phyloP scores from a whole-genome alignment of 1,140 invertebrate genomes.

The Anadara kagoshimensis region DNA sequence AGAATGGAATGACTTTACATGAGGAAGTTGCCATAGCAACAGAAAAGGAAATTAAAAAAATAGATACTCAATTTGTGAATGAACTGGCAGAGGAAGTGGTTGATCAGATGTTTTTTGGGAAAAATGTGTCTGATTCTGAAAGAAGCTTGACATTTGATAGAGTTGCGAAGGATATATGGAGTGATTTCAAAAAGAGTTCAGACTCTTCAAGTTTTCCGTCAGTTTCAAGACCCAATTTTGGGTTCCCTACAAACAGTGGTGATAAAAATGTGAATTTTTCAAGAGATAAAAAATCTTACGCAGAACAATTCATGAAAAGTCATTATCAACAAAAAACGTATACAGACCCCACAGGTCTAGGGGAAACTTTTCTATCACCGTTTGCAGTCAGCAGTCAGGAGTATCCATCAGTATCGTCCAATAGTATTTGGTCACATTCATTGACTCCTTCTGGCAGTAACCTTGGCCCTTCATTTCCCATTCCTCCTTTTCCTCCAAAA shows the following conservation, averaged over 20 bases:
- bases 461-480: not conserved
- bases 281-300: conserved; percentile 32
- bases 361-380: not conserved
- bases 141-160: conserved; percentile 26
- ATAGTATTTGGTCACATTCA: conserved; percentile 24
- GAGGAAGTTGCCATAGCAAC: conserved; percentile 23
- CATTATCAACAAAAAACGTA: conserved; percentile 42
- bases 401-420: conserved; percentile 3
- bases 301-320: conserved; percentile 50
- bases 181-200: conserved; percentile 33
- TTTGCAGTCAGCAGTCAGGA: not conserved
- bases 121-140: conserved; percentile 29
- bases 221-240: not conserved
- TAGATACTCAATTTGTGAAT: conserved; percentile 41
- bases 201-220: not conserved
- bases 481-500: conserved; percentile 10
- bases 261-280: conserved; percentile 21
- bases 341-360: conserved; percentile 13
- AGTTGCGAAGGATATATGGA: conserved; percentile 48
- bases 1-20: conserved; percentile 11
- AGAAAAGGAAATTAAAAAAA: conserved; percentile 27
- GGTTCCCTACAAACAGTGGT: not conserved
- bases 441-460: not conserved
- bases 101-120: conserved; percentile 38
- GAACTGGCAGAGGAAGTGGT: conserved; percentile 51